Percentiles rank a stretch among this genome's conserved stretches.
Conservation (phyloP, 2,888 invertebrate genomes). For the Conops quadrifasciatus region DNA sequence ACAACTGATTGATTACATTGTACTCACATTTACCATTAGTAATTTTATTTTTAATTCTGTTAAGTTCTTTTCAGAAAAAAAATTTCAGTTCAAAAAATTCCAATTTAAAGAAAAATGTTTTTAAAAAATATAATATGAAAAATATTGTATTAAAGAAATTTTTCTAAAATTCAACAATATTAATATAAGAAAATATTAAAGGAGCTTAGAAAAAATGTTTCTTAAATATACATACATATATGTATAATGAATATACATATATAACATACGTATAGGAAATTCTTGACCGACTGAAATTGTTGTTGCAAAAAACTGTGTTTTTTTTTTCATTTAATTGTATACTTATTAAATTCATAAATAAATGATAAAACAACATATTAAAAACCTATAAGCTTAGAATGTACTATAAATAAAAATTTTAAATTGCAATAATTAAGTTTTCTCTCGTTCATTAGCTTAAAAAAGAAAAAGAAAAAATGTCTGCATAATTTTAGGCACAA, state of each 20-base stretch:
- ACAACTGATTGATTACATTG: too few relatives aligned
- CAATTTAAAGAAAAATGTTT: background rate
- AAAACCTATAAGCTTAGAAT: background rate
- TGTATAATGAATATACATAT: too few relatives aligned
- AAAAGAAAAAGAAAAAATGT: background rate
- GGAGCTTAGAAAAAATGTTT: conserved; percentile 15
- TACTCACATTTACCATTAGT: too few relatives aligned
- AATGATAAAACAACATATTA: conserved; percentile 3
- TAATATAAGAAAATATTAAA: conserved; percentile 15
- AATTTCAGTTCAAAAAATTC: background rate
- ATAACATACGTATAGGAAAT: too few relatives aligned
- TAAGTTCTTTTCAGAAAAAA: too few relatives aligned
- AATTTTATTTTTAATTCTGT: too few relatives aligned
- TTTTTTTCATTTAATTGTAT: conserved; percentile 47
- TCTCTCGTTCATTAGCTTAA: background rate
- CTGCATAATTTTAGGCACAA: conserved; percentile 40
- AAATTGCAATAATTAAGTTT: background rate
- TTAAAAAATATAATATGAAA: background rate
- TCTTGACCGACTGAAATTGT: conserved; percentile 61
- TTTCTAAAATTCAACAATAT: too few relatives aligned
- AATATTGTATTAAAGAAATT: too few relatives aligned
- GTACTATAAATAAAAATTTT: background rate
- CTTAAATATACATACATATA: conserved; percentile 17
- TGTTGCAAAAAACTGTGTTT: conserved; percentile 56
- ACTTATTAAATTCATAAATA: conserved; percentile 46